phyloP scores from a whole-genome alignment of 2,797 vertebrate genomes.

The Graptemys geographica region DNA sequence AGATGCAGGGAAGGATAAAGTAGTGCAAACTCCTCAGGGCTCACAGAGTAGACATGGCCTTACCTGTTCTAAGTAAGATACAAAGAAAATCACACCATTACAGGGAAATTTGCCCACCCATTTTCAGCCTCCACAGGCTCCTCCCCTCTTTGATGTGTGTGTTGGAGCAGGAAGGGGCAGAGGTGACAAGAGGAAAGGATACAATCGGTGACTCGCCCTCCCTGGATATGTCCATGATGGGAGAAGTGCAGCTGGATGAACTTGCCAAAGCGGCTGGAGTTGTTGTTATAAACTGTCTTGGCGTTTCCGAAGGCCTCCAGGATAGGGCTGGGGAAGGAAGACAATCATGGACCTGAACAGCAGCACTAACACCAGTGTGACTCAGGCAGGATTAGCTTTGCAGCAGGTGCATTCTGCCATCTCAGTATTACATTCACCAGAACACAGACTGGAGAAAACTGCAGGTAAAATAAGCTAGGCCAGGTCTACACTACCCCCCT shows the following conservation, averaged over 20 bases:
- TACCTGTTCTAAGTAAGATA: not conserved
- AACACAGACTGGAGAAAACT: slow-evolving; percentile 7
- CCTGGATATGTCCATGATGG: slow-evolving; percentile 92
- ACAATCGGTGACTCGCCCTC: slow-evolving; percentile 93
- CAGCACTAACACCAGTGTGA: not conserved
- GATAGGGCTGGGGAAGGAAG: slow-evolving; percentile 85
- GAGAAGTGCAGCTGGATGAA: slow-evolving; percentile 95
- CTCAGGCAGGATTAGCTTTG: accelerated
- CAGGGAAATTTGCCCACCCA: not conserved
- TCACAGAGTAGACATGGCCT: not conserved
- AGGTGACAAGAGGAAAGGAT: slow-evolving; percentile 82
- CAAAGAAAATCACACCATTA: not conserved
- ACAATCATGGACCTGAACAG: not conserved
- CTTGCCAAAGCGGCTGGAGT: slow-evolving; percentile 95
- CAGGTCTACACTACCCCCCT: no score
- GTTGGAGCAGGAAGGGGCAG: no score
- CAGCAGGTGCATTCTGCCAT: not conserved
- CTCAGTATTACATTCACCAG: slow-evolving; percentile 23
- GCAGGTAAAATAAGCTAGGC: not conserved
- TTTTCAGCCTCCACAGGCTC: not conserved
- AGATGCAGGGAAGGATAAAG: not conserved
- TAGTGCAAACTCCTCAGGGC: not conserved
- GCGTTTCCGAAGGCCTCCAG: slow-evolving; percentile 95
- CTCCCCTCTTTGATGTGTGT: not conserved
- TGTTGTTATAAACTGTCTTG: slow-evolving; percentile 95